Conservation (phyloP, 1,140 invertebrate genomes). For the Philaenus spumarius region DNA sequence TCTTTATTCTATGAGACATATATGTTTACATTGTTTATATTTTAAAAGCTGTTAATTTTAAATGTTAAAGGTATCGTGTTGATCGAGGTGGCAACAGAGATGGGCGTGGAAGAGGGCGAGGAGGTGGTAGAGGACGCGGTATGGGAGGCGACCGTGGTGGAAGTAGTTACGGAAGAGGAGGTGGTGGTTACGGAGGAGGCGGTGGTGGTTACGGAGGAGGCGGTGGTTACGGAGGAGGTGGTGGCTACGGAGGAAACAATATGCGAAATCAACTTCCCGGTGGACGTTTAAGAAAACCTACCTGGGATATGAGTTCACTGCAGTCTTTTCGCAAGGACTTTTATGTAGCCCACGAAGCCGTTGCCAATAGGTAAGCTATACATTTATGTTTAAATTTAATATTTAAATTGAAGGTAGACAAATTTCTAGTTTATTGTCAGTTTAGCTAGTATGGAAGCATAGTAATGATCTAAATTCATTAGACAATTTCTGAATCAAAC, state of each 20-base stretch:
- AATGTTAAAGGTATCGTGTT: too few species aligned
- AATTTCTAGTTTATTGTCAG: too few species aligned
- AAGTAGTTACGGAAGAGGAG: constrained; percentile 10
- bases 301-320: constrained; percentile 71
- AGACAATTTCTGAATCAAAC: too few species aligned
- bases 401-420: too few species aligned
- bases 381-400: too few species aligned
- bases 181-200: constrained; percentile 19
- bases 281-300: constrained; percentile 70
- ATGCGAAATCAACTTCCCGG: constrained; percentile 50
- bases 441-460: too few species aligned
- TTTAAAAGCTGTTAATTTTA: too few species aligned
- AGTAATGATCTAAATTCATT: too few species aligned
- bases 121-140: constrained; percentile 16
- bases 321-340: constrained; percentile 88
- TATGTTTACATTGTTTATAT: too few species aligned
- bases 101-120: background rate
- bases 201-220: constrained; percentile 30
- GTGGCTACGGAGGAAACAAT: constrained; percentile 24
- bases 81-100: too few species aligned
- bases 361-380: constrained; percentile 52
- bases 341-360: constrained; percentile 76
- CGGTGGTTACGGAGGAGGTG: constrained; percentile 17
- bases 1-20: too few species aligned
- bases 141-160: constrained; percentile 12